Evolutionary conservation across 2,797 vertebrate genomes (phyloP), one percentile per base, ranked within the genome.

Genomic region (Psittacula echo): DNA sequence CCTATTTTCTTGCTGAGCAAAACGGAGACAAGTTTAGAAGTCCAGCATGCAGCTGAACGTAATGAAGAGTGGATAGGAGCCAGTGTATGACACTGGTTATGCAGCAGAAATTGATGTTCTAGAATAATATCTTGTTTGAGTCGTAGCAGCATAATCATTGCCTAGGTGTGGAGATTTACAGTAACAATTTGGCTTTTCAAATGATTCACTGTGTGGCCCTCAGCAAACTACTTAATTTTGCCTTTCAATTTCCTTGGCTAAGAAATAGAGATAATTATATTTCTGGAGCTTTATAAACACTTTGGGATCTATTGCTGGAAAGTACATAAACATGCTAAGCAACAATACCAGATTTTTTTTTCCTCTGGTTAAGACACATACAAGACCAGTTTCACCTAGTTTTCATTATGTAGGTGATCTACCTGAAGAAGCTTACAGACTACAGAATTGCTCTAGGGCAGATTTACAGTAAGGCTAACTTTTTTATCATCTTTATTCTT

Each of bases 81-180:
- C 68, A 65, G 47, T 44, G 79, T 71, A 39, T 12, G 5, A 47
- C 65, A 47, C 48, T 75, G 84, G 93, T 74, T 92, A 54, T 87
- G 53, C 74, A 93, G 83, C 61, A 94, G 65, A 56, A 87, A 89
- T 90, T 95, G 88, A 90, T 96, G 89, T 85, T 95, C 85, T 88
- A 67, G 93, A 94, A 94, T 89, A 96, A 90, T 82, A 47, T 74
- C 85, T 94, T 87, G 67, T 65, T 71, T 95, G 94, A 96, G 80
- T 95, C 87, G 88, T 0, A 91, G 74, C 77, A 82, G 71, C 51
- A 67, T 87, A 93, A 94, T 94, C 90, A 93, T 87, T 94, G 89
- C 81, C 88, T 82, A 94, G 96, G 94, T 96, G 91, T 56, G 71
- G 83, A 96, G 93, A 96, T 96, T 96, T 97, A 94, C 95, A 91